Percentiles rank a stretch among this genome's conserved stretches.
Evolutionary conservation across 2,113 vertebrate species (phyloP).

Genomic region (Diadophis punctatus): DNA sequence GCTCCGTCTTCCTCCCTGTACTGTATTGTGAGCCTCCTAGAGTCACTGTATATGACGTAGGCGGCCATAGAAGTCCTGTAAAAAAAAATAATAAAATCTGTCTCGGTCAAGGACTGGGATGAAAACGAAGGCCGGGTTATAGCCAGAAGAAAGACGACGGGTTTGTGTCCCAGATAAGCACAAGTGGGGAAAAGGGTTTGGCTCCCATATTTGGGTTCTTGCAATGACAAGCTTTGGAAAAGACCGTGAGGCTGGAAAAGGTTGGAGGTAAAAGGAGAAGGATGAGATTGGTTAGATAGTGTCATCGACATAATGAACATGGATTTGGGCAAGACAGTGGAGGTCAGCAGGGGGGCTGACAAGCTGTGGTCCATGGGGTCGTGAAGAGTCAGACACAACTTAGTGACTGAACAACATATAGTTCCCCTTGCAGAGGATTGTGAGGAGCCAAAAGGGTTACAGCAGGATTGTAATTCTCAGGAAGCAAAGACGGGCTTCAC

Average conservation of each 20-base stretch:
- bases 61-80: background rate
- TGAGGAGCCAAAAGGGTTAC: background rate
- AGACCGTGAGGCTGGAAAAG: background rate
- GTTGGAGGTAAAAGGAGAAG: background rate
- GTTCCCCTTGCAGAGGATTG: background rate
- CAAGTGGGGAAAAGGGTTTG: background rate
- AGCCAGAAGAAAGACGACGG: background rate
- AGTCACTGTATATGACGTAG: background rate
- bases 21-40: background rate
- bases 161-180: background rate
- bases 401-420: background rate
- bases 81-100: background rate
- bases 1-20: background rate
- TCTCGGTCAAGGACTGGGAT: background rate
- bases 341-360: background rate
- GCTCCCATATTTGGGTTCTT: background rate
- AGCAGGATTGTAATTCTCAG: background rate
- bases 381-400: background rate
- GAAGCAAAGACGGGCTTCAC: background rate
- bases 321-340: background rate
- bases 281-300: background rate
- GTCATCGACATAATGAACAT: background rate
- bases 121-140: background rate
- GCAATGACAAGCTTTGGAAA: background rate
- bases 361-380: background rate